phyloP scores from a whole-genome alignment of 2,888 invertebrate species.

The Lasioglossum pauxillum region DNA sequence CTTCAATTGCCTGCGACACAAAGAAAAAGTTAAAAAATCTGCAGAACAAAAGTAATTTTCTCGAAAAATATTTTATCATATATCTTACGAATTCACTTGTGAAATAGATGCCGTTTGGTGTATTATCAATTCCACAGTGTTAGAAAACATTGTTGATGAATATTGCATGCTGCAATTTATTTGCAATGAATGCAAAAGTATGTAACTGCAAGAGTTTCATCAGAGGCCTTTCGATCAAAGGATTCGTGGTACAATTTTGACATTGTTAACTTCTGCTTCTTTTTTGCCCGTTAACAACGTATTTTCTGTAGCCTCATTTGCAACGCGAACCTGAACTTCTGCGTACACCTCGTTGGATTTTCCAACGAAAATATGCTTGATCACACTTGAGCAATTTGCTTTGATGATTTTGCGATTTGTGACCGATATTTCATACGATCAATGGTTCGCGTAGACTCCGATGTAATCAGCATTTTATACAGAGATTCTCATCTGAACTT shows the following conservation, averaged over 20 bases:
- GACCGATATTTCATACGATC: conserved; percentile 51
- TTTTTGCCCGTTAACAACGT: background rate
- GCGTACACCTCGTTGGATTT: conserved; percentile 20
- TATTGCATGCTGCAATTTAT: background rate
- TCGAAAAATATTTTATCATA: background rate
- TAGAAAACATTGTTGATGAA: background rate
- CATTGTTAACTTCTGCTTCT: background rate
- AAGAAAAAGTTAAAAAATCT: background rate
- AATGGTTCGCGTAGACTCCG: conserved; percentile 22
- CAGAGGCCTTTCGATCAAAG: background rate
- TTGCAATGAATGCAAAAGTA: too few species aligned
- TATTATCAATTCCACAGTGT: background rate
- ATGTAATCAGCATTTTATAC: conserved; percentile 23
- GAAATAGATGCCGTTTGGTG: background rate
- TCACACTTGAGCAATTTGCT: conserved; percentile 53
- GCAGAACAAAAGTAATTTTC: background rate
- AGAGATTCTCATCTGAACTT: conserved; percentile 40
- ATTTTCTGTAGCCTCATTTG: background rate
- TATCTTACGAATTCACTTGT: background rate
- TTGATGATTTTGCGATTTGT: conserved; percentile 49
- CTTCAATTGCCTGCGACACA: background rate
- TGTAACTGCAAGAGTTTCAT: background rate
- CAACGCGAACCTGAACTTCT: background rate
- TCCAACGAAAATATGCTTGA: conserved; percentile 43
- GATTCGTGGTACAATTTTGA: background rate